Base-by-base conservation (phyloP, 2,113 vertebrate genomes). In the Melanocharis versteri region DNA sequence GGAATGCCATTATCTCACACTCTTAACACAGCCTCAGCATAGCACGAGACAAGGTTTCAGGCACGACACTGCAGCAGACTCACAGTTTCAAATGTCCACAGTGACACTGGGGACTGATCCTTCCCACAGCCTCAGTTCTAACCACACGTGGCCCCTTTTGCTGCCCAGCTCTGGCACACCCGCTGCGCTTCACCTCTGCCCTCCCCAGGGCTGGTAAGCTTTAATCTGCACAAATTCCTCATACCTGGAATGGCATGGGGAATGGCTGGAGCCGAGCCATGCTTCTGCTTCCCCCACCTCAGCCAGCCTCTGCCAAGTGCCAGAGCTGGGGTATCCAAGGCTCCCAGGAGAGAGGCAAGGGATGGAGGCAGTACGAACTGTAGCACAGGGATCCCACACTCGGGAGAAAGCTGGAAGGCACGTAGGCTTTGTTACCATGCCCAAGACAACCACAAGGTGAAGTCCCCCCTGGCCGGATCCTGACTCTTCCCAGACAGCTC, bases 201-300 rank as follows among this genome's bases (percentile, higher is more conserved):
- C 28, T 76, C 19, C 37, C 31, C 13, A 54, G 51, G 35, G 20
- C 45, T 37, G 23, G 17, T 4, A n/a, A 58, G 10, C 4, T 78
- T 78, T 66, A 42, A 78, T 28, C 33, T 48, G 20, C 10, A 9
- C 5, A 2, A 79, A 35, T 47, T 75, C 20, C 27, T 79, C 5
- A 0, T 2, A 19, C 3, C 11, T 11, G 6, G 42, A 42, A 22
- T 5, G 35, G 16, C 39, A 53, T 0, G 6, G 26, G 37, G 16
- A 86, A 69, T 8, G 11, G 31, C 27, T 37, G 13, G n/a, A 80
- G 44, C 27, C 70, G 80, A 83, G 39, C 8, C n/a, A 10, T 3
- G 21, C 37, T 79, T 56, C 75, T 86, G 40, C 62, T 76, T 61
- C 10, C 31, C 16, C 3, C 28, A 40, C 11, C 42, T 48, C 78